Conservation (phyloP, 2,888 invertebrate species). For the Yponomeuta malinellus region DNA sequence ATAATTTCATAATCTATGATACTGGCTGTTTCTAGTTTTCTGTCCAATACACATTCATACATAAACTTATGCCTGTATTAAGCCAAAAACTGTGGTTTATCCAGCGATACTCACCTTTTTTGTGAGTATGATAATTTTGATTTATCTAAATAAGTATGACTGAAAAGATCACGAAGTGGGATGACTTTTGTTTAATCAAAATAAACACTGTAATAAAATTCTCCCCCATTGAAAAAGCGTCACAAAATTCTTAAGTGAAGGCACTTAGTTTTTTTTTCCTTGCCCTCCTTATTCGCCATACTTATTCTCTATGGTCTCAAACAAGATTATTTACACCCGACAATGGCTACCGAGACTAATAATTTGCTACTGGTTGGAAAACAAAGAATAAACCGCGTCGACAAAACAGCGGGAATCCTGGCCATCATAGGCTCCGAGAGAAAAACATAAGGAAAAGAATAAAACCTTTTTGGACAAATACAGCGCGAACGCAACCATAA, state of each 20-base stretch:
- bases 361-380: constrained; percentile 64
- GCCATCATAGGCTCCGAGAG: constrained; percentile 22
- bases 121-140: too few relatives aligned
- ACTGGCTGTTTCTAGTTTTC: too few relatives aligned
- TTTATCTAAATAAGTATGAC: not conserved
- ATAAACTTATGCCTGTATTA: too few relatives aligned
- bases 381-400: constrained; percentile 36
- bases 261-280: not conserved
- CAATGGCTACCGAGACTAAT: constrained; percentile 66
- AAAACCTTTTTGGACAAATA: constrained; percentile 57
- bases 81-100: too few relatives aligned
- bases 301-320: not conserved
- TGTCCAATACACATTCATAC: too few relatives aligned
- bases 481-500: not conserved
- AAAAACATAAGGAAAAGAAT: not conserved
- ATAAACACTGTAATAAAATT: not conserved
- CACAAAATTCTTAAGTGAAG: not conserved
- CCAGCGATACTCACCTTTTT: too few relatives aligned
- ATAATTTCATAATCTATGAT: too few relatives aligned
- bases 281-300: not conserved
- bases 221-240: not conserved
- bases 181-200: not conserved
- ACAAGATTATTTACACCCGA: constrained; percentile 63
- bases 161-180: not conserved
- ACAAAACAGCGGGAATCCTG: constrained; percentile 44